Evolutionary conservation across 2,797 vertebrate species (phyloP), one percentile per base, ranked within the genome.

Genomic region (Chloroceryle inda): DNA sequence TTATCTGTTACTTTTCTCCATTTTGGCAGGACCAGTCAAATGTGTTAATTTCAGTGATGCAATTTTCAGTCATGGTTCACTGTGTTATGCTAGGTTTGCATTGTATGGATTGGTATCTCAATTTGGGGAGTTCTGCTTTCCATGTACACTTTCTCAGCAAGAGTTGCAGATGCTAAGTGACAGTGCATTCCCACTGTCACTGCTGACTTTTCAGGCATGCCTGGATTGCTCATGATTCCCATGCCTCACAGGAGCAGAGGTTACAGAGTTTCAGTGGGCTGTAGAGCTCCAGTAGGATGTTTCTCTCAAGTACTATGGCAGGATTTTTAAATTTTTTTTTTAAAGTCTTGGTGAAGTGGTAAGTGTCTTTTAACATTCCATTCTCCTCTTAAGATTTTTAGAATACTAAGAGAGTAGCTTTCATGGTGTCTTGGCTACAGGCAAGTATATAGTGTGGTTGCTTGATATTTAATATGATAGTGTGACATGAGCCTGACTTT

Each of bases 131-230:
- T 85, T 93, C 80, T 83, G 37, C 35, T 81, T 84, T 52, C 61
- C 50, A 1, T 18, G 40, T 68, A 91, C 44, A 37, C 80, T 94
- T 89, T 74, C 42, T 89, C 89, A 79, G 79, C 31, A 62, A 81
- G 80, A 61, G 27, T n/a, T 84, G 38, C 31, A 77, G 72, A 85
- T 92, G 72, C 80, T 87, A 78, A 82, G 40, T 73, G 59, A 82
- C 56, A 76, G 44, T 68, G 71, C 68, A 26, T 53, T 84, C 56
- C 64, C 22, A 21, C 59, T 74, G 63, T 91, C 91, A 23, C 10
- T 74, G 42, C 62, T 95, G 80, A 72, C 76, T 87, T 97, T 63
- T 55, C 78, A 88, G 85, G 94, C 80, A 59, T 79, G 93, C 71
- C 37, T 71, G 84, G 58, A 73, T 74, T 87, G 71, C 13, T 63